A percentile compares a stretch with the other conserved stretches of the same genome.
Evolutionary conservation across 2,888 invertebrate genomes (phyloP).

Genomic region (Bursaphelenchus okinawaensis): DNA sequence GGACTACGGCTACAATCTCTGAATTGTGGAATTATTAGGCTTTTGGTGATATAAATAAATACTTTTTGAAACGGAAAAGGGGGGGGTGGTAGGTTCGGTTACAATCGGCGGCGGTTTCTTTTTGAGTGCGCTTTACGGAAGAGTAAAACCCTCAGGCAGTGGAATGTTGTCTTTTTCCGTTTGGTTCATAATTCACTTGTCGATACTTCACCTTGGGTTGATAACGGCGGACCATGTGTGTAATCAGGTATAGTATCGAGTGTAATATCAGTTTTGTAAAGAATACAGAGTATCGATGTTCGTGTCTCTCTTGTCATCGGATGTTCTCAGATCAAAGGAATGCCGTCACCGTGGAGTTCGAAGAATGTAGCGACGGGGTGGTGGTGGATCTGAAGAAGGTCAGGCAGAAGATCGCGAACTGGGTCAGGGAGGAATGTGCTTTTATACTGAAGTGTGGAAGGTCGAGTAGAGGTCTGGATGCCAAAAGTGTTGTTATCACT

Average conservation of each 20-base stretch:
- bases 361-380: constrained; percentile 5
- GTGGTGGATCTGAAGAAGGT: not conserved
- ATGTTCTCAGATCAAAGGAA: not conserved
- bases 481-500: not conserved
- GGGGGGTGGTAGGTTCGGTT: not conserved
- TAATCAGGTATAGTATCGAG: constrained; percentile 6
- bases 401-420: not conserved
- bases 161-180: not conserved
- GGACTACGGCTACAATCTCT: not conserved
- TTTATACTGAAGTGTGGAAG: constrained; percentile 1
- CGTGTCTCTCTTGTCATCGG: constrained; percentile 1
- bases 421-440: constrained; percentile 8
- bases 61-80: not conserved
- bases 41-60: not conserved
- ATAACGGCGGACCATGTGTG: not conserved
- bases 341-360: constrained; percentile 3
- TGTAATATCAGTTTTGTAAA: not conserved
- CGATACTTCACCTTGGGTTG: not conserved
- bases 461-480: not conserved
- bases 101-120: not conserved
- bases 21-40: not conserved
- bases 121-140: not conserved
- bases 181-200: no score
- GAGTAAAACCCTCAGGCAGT: not conserved
- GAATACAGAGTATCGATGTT: constrained; percentile 2